Evolutionary conservation across 2,888 invertebrate species (phyloP), one percentile per base, ranked within the genome.

Genomic region (Philonicus albiceps): DNA sequence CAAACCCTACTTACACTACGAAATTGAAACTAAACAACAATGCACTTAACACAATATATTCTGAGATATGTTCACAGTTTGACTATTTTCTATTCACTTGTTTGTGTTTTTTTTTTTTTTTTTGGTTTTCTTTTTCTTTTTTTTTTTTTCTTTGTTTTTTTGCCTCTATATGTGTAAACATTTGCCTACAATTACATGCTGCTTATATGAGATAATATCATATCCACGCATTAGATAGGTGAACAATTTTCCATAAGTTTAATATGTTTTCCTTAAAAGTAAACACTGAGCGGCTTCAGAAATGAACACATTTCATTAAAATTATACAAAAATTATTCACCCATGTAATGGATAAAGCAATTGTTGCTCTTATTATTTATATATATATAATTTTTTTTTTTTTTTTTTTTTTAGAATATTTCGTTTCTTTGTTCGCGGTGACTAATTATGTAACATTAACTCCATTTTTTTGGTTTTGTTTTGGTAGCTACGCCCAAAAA

Each of bases 231-330:
- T 19, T 64, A 64, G 11, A 22, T 11, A 64, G 27, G 64, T 64
- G 64, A 64, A 64, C 27, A 64, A 64, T 64, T 64, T 27, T 64
- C 64, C 3, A 22, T 11, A 64, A 64, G 3, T 64, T 74, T 74
- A 74, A 74, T 34, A 27, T 74, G 31, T 31, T 64, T 74, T 74
- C 31, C 30, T 74, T 74, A 74, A 74, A 76, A 19, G 31, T 76
- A 34, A 76, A 78, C 27, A 49, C 8, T 78, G 78, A 78, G 53
- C 78, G 40, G 30, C 19, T 64, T 49, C 16, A 37, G 78, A 78
- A 78, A 78, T 78, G 78, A 78, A 78, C 49, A 78, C 78, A 78
- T 78, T 78, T 49, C 30, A 78, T 49, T 74, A 34, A 74, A n/a
- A 76, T 76, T 40, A 76, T 43, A 22, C 2, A 37, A 76, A 76